A percentile compares a stretch with the other conserved stretches of the same genome.
phyloP scores from a whole-genome alignment of 1,140 invertebrate genomes.

The Maniola jurtina region DNA sequence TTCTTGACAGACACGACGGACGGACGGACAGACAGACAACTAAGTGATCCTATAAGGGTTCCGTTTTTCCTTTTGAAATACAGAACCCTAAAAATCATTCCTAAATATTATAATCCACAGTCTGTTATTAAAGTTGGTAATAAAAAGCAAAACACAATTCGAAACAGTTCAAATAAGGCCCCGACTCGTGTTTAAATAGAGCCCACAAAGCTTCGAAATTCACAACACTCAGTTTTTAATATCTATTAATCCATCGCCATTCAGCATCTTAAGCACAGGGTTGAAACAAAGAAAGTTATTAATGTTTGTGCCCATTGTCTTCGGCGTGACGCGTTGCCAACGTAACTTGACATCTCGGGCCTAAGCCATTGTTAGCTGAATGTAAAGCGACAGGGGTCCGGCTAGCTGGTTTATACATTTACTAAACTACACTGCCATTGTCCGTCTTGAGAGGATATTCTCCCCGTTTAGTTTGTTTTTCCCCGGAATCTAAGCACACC shows the following conservation, averaged over 20 bases:
- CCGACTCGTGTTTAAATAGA: neutral
- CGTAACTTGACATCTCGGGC: slow-evolving; percentile 34
- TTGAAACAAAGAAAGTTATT: slow-evolving; percentile 68
- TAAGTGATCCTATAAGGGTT: too few species aligned
- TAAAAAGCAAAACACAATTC: neutral
- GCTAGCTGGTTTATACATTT: slow-evolving; percentile 40
- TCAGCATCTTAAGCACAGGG: slow-evolving; percentile 39
- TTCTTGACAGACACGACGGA: too few species aligned
- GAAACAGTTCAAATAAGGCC: neutral
- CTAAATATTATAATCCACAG: neutral
- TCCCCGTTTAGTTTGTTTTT: slow-evolving; percentile 50
- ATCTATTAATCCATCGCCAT: slow-evolving; percentile 44
- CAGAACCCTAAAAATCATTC: neutral
- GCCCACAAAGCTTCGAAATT: slow-evolving; percentile 26
- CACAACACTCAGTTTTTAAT: slow-evolving; percentile 39
- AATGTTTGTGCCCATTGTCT: slow-evolving; percentile 65
- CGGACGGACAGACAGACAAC: too few species aligned
- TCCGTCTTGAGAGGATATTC: slow-evolving; percentile 51
- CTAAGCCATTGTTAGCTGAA: slow-evolving; percentile 34
- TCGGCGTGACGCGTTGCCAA: slow-evolving; percentile 44
- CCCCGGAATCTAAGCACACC: slow-evolving; percentile 41
- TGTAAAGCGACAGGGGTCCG: slow-evolving; percentile 39
- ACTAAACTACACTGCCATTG: slow-evolving; percentile 55
- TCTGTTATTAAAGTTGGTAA: neutral
- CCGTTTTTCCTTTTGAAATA: too few species aligned